phyloP scores from a whole-genome alignment of 2,888 invertebrate species.

The Selenia dentaria region DNA sequence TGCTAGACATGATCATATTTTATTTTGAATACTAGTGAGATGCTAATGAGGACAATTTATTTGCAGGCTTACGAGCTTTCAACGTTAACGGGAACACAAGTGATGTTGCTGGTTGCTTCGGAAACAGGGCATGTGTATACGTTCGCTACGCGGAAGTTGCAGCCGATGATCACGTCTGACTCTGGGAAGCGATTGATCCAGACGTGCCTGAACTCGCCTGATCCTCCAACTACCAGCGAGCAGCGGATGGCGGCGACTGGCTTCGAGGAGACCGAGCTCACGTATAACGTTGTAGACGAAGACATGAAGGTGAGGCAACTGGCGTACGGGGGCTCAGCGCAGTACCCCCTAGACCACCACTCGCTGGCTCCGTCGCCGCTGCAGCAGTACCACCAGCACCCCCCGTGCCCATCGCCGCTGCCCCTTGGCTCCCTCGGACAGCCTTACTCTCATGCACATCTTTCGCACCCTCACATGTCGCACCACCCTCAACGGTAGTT shows the following conservation, averaged over 20 bases:
- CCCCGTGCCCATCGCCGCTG: conserved; percentile 90
- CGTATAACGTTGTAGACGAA: conserved; percentile 97
- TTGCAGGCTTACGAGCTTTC: conserved; percentile 99
- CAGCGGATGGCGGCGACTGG: conserved; percentile 99
- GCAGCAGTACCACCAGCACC: conserved; percentile 90
- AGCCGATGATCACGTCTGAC: conserved; percentile 99
- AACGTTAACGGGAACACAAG: conserved; percentile 99
- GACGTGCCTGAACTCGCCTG: conserved; percentile 98
- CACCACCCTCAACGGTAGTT: conserved; percentile 94
- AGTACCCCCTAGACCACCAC: conserved; percentile 88
- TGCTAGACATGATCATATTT: conserved; percentile 17
- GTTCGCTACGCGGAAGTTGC: conserved; percentile 98
- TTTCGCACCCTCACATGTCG: conserved; percentile 89
- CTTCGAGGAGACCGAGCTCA: conserved; percentile 99
- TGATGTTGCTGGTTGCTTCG: conserved; percentile 99
- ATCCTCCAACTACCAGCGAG: conserved; percentile 93
- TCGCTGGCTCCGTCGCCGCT: conserved; percentile 86
- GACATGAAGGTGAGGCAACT: conserved; percentile 99
- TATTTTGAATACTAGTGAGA: conserved; percentile 17
- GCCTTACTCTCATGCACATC: conserved; percentile 79
- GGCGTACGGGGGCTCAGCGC: conserved; percentile 92
- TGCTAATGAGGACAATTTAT: conserved; percentile 33
- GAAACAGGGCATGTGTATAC: conserved; percentile 99
- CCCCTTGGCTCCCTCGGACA: conserved; percentile 83
- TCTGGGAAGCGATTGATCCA: conserved; percentile 99